Evolutionary conservation across 2,797 vertebrate species (phyloP), one percentile per base, ranked within the genome.

Genomic region (Premnoplex brunnescens): DNA sequence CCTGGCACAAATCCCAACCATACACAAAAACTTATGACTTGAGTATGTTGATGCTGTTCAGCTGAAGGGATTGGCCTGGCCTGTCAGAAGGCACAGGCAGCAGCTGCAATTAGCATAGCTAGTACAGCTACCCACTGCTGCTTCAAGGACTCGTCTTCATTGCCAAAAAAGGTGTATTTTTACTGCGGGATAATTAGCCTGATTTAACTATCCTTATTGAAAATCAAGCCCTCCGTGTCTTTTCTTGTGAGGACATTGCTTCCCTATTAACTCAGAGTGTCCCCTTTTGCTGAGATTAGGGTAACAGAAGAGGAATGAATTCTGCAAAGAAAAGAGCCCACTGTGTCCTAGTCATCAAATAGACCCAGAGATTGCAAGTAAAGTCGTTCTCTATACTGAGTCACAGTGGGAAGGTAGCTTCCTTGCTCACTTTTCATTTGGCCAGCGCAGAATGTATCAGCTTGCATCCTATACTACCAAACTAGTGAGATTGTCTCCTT

Each of bases 141-240:
- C 86, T 90, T 74, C 88, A 68, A 71, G 28, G 69, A 32, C 68
- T 68, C 80, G 52, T 32, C 55, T 85, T 87, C 68, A 91, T 88
- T 92, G 94, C 96, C 92, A 96, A 96, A 96, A 95, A 97, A 94
- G 91, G 93, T 92, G 93, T 91, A 89, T 62, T 94, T 95, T 85
- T 91, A 88, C 72, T 74, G 49, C 64, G 32, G 18, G n/a, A 54
- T 83, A 93, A 94, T 95, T 85, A 89, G 54, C 26, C 30, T 44
- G 56, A 77, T 91, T 93, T 90, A 88, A 67, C 48, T 27, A 46
- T 36, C 75, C 68, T 79, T 88, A 64, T 85, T 86, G 89, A 37
- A 93, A 91, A 72, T 39, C 62, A 85, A 83, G 12, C 20, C 36
- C 55, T 85, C 52, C 0, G 6, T 89, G 62, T 85, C 37, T 89